Evolutionary conservation across 2,113 vertebrate species (phyloP).

Genomic region (Brienomyrus longianalis): DNA sequence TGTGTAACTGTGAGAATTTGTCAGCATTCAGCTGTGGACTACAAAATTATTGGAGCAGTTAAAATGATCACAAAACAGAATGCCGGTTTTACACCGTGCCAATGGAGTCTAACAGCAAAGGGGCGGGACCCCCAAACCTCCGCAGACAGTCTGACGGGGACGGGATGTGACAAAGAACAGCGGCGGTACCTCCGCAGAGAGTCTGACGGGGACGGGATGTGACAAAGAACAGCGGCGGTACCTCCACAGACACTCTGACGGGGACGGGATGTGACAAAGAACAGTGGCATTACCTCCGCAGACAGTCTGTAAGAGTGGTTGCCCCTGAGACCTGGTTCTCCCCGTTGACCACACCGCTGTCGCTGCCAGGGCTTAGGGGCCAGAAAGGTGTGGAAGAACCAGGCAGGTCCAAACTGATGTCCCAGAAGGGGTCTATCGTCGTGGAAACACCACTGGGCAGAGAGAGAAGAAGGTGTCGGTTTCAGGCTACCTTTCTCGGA

Average conservation of each 20-base stretch:
- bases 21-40: neutral
- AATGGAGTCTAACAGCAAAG: no score
- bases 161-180: no score
- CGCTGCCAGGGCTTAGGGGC: conserved; percentile 92
- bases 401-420: conserved; percentile 95
- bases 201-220: no score
- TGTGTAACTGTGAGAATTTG: neutral
- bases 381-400: conserved; percentile 97
- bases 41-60: neutral
- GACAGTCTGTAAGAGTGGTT: conserved; percentile 94
- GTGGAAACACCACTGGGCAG: conserved; percentile 84
- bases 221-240: neutral
- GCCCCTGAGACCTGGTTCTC: conserved; percentile 86
- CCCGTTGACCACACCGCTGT: conserved; percentile 84
- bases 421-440: conserved; percentile 98
- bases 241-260: neutral
- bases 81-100: no score
- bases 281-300: conserved; percentile 73
- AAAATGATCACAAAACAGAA: no score
- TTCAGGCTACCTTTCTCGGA: neutral
- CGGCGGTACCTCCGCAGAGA: no score
- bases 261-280: neutral
- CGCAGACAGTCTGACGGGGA: no score
- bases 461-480: neutral
- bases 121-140: no score